A percentile compares a stretch with the other conserved stretches of the same genome.
These are phyloP conservation scores for Malurus cyaneus DNA, from an alignment of 2,113 vertebrate genomes.

Conservation along the genomic window DNA sequence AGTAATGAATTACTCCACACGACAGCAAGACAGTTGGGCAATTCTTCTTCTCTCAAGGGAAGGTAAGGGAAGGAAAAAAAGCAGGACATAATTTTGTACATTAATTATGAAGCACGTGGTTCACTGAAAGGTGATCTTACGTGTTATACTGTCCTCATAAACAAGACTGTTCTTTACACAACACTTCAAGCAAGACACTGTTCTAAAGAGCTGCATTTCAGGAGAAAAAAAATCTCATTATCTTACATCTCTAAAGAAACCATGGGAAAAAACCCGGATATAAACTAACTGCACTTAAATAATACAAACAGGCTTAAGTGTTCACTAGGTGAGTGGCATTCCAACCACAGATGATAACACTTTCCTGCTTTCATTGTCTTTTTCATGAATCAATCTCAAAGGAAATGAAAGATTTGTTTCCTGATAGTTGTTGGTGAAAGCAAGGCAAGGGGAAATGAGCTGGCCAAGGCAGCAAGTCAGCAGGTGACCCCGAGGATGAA, in stretches of 20 bases:
- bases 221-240: not conserved
- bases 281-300: not conserved
- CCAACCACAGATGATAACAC: not conserved
- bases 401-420: slow-evolving; percentile 9
- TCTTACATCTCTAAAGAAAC: slow-evolving; percentile 19
- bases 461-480: not conserved
- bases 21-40: not conserved
- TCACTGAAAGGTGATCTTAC: not conserved
- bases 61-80: not conserved
- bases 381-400: not conserved
- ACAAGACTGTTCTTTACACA: not conserved
- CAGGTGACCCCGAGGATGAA: not conserved
- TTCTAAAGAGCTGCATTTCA: not conserved
- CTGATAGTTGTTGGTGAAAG: not conserved
- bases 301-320: rapidly evolving
- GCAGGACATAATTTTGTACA: not conserved
- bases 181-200: not conserved
- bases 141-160: not conserved
- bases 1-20: not conserved
- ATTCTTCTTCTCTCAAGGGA: not conserved
- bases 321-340: slow-evolving; percentile 30
- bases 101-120: not conserved
- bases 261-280: slow-evolving; percentile 9
- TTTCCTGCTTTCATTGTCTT: not conserved
- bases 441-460: not conserved